Base-by-base conservation (phyloP, 2,113 vertebrate species). In the Coptodon rendalli region DNA sequence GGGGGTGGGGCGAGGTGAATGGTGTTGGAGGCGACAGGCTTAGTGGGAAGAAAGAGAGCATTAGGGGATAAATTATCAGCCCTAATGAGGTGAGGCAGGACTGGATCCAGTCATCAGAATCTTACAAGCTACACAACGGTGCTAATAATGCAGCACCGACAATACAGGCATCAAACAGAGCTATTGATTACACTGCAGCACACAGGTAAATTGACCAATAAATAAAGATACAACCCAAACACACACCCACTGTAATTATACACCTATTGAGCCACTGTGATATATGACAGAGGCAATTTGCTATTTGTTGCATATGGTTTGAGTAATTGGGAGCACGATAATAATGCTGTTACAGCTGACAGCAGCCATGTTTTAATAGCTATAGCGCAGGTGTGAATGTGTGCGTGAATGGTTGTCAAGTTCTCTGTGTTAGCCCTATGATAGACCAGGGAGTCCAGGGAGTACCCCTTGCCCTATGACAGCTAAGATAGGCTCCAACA, bases 41-140 rank as follows among this genome's bases (percentile, higher is more conserved):
- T 16, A 54, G 81, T 83, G 82, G 85, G 53, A 88, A 89, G 81
- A 89, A 84, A 79, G 81, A 81, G 36, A 76, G 63, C 53, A 31
- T 86, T 85, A 84, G 57, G 81, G 87, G 90, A 95, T 96, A 90
- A 94, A 96, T 96, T 92, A 96, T 88, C 2, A 80, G 71, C 82
- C 12, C 68, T 95, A 95, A 95, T 94, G 92, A 95, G 93, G 90
- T 93, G 94, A 95, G 83, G 89, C 82, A 52, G 84, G 87, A 81
- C 81, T 78, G 85, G 86, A 86, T 85, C 84, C 84, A 84, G 80
- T 89, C 87, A 83, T 88, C 90, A 89, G 54, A 84, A 86, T 81
- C 89, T 63, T 88, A 90, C 93, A 89, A 94, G 90, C 93, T 88
- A 56, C 89, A 88, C 88, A 83, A 83, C 81, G 5, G 48, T 10